Evolutionary conservation across 2,113 vertebrate species (phyloP).

Genomic region (Sapajus apella): DNA sequence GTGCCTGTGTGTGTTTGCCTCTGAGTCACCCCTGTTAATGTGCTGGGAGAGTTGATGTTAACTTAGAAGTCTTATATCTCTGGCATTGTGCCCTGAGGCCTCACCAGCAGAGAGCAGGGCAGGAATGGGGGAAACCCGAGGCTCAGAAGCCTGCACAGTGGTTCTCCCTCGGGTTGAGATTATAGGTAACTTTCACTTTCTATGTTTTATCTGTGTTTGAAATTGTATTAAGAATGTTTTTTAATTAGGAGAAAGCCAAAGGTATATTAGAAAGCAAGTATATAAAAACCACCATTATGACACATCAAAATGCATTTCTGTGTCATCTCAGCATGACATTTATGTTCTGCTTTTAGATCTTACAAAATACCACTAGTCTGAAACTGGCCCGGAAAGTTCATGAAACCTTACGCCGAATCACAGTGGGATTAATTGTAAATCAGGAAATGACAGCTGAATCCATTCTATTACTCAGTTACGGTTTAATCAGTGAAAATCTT

Average conservation of each 20-base stretch:
- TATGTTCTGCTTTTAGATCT: conserved; percentile 84
- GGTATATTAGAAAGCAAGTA: background rate
- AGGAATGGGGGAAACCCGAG: background rate
- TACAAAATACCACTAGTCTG: conserved; percentile 92
- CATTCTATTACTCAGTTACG: conserved; percentile 93
- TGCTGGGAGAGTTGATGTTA: background rate
- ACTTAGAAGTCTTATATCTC: background rate
- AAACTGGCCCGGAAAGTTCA: conserved; percentile 93
- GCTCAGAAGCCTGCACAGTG: too few relatives aligned
- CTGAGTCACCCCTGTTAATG: background rate
- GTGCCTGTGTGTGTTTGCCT: background rate
- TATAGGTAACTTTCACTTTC: background rate
- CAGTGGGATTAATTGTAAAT: conserved; percentile 92
- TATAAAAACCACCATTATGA: background rate
- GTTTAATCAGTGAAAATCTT: conserved; percentile 95
- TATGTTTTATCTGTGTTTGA: background rate
- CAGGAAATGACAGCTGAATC: conserved; percentile 88
- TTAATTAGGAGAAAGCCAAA: background rate
- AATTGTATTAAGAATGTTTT: background rate
- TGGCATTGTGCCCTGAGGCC: background rate
- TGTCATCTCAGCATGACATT: background rate
- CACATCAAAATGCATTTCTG: background rate
- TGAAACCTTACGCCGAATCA: conserved; percentile 90
- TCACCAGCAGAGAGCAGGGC: background rate
- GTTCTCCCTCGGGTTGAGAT: background rate